These are phyloP conservation scores for Daboia siamensis DNA, from an alignment of 2,113 vertebrate genomes.

Conservation along the genomic window DNA sequence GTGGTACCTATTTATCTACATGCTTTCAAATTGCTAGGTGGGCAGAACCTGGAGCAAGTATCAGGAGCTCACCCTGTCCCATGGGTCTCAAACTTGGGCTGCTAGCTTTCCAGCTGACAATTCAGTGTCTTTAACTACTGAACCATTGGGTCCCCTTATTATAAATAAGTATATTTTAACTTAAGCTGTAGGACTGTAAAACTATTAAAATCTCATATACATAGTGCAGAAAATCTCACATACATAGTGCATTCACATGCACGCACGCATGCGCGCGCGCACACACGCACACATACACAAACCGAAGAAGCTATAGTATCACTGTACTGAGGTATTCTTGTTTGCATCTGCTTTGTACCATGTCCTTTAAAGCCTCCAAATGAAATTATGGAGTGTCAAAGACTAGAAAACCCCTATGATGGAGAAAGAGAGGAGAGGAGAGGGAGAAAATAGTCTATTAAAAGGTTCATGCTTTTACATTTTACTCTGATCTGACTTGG, in stretches of 20 bases:
- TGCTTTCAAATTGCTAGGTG: too few relatives aligned
- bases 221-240: background rate
- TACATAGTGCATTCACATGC: background rate
- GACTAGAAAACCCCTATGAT: slow-evolving; percentile 8
- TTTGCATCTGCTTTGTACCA: slow-evolving; percentile 7
- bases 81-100: too few relatives aligned
- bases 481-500: background rate
- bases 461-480: background rate
- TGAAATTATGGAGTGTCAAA: background rate
- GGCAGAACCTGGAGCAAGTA: too few relatives aligned
- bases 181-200: background rate
- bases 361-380: background rate
- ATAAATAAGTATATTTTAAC: background rate
- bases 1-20: too few relatives aligned
- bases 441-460: background rate
- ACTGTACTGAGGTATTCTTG: background rate
- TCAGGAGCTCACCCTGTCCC: too few relatives aligned
- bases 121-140: too few relatives aligned
- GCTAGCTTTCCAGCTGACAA: too few relatives aligned
- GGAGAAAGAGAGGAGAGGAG: background rate
- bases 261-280: too few relatives aligned
- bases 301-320: background rate
- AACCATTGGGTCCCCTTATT: too few relatives aligned
- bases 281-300: too few relatives aligned
- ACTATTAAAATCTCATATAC: background rate